A percentile compares a stretch with the other conserved stretches of the same genome.
Evolutionary conservation across 2,113 vertebrate species (phyloP).

Genomic region (Chitala chitala): DNA sequence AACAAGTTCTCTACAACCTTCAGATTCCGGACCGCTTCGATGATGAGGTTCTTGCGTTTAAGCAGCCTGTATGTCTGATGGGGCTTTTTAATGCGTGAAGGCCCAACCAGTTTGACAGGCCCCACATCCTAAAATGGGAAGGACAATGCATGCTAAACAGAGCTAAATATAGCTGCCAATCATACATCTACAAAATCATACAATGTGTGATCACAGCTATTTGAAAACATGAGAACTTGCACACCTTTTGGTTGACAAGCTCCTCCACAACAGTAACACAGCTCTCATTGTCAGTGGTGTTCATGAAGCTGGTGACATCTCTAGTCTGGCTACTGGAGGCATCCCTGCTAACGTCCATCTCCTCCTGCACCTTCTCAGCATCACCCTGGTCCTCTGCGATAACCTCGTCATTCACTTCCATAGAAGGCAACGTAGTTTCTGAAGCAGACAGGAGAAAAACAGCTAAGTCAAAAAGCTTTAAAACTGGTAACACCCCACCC

Average conservation of each 20-base stretch:
- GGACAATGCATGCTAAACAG: no score
- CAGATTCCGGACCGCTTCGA: slow-evolving; percentile 76
- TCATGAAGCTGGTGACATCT: background rate
- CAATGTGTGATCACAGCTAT: background rate
- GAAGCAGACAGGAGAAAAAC: background rate
- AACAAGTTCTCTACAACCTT: slow-evolving; percentile 83
- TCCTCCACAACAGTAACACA: slow-evolving; percentile 67
- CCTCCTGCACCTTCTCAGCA: background rate
- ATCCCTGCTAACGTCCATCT: slow-evolving; percentile 34
- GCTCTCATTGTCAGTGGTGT: slow-evolving; percentile 29
- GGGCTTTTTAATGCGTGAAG: slow-evolving; percentile 46
- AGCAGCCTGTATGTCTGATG: slow-evolving; percentile 82
- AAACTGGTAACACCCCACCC: background rate
- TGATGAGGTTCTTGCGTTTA: slow-evolving; percentile 86
- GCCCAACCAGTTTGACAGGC: slow-evolving; percentile 29
- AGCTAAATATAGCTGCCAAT: no score
- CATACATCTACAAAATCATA: background rate
- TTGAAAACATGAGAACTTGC: slow-evolving; percentile 14
- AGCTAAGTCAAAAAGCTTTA: background rate
- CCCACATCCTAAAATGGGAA: slow-evolving; percentile 16
- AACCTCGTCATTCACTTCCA: background rate
- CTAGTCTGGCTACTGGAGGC: slow-evolving; percentile 32
- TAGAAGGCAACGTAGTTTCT: slow-evolving; percentile 18
- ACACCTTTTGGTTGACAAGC: slow-evolving; percentile 57
- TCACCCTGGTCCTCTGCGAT: background rate